Conservation (phyloP, 2,888 invertebrate genomes). For the Erebia ligea region DNA sequence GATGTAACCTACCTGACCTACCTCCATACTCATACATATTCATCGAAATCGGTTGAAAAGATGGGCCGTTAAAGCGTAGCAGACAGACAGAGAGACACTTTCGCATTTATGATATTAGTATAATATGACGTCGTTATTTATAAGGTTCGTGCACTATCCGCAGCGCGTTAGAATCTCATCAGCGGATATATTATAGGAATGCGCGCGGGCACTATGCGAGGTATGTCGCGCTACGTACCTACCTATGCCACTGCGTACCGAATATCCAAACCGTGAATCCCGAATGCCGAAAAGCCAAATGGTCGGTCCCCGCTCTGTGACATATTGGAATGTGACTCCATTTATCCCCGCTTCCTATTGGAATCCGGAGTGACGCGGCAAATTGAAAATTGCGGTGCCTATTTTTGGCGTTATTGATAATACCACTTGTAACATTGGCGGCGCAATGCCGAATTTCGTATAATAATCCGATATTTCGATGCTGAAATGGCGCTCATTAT, state of each 20-base stretch:
- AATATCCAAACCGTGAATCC: constrained; percentile 69
- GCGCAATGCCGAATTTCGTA: constrained; percentile 47
- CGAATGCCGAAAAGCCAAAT: constrained; percentile 75
- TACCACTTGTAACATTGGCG: constrained; percentile 63
- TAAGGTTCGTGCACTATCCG: not conserved
- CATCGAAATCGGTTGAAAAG: too few species aligned
- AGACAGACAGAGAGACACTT: too few species aligned
- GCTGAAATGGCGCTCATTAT: constrained; percentile 42
- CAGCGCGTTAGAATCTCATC: constrained; percentile 71
- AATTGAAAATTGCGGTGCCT: constrained; percentile 81
- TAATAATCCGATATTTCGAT: constrained; percentile 45
- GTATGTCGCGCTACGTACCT: constrained; percentile 52
- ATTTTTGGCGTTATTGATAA: constrained; percentile 80
- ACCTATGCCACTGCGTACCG: constrained; percentile 41
- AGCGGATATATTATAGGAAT: constrained; percentile 64
- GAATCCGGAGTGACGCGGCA: constrained; percentile 82
- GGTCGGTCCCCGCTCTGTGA: constrained; percentile 72
- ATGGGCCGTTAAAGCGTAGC: too few species aligned
- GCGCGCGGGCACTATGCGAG: constrained; percentile 63
- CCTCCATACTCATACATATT: too few species aligned
- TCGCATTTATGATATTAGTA: too few species aligned
- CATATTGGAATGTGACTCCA: constrained; percentile 83
- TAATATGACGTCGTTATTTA: too few species aligned
- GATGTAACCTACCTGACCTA: too few species aligned
- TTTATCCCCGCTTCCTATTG: constrained; percentile 82